Base-by-base conservation (phyloP, 1,140 invertebrate genomes). In the Bombus balteatus region DNA sequence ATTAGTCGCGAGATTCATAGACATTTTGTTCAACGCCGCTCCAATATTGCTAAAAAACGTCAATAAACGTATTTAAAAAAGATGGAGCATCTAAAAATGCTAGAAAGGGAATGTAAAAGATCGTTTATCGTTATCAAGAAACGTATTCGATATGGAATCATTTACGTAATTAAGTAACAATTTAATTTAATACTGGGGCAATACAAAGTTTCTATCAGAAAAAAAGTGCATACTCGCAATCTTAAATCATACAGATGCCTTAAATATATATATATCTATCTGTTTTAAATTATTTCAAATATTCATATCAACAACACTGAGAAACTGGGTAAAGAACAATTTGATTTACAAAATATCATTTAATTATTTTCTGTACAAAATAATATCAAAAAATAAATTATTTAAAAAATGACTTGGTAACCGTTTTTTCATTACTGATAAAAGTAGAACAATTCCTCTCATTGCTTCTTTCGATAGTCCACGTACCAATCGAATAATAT, bases 241-340 rank as follows among this genome's bases (percentile, higher is more conserved):
- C 0, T 41, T 22, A 66, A 71, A 32, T 57, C 2, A 41, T 65
- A 32, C 25, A 62, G 65, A 43, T 39, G 41, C 15, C 15, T 62
- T 41, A 62, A 15, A 39, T 59, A 34, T 59, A 39, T 59, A 34
- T 47, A 37, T 47, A 37, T 6, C 12, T 12, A n/a, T 13, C 0
- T 13, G 28, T 37, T 78, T 62, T 65, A 78, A 62, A 72, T 72
- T 59, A 53, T 41, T 32, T 57, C 28, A 47, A 25, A 83, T 25
- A 83, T n/a, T 57, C 15, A 1, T 70, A 59, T 84, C 10, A 15
- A 66, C 32, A 34, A 39, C 62, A 83, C 34, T 37, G 75, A 84
- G 82, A 79, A 84, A 84, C 75, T 79, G 82, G 82, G 43, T 71
- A 22, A 32, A 22, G 2, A 47, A 84, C 25, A 53, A 47, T 72